Evolutionary conservation across 2,113 vertebrate genomes (phyloP).

Genomic region (Elaphurus davidianus): DNA sequence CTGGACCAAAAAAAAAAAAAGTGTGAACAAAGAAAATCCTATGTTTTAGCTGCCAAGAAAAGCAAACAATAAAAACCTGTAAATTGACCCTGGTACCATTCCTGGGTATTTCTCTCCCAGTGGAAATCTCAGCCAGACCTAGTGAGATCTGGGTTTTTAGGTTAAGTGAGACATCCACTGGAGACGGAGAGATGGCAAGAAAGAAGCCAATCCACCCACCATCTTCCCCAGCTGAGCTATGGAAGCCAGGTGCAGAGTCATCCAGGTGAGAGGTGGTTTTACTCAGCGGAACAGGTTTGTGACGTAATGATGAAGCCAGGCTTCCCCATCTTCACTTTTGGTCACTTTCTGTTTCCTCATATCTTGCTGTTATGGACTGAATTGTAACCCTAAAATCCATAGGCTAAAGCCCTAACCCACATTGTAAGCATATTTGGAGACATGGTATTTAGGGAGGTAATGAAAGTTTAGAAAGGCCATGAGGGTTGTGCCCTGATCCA

Average conservation of each 20-base stretch:
- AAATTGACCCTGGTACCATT: not conserved
- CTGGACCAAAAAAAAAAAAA: not conserved
- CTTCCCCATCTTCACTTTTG: not conserved
- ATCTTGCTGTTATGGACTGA: not conserved
- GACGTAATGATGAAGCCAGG: not conserved
- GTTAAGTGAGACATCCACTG: not conserved
- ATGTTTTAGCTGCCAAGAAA: not conserved
- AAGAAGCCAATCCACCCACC: not conserved
- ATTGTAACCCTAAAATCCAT: not conserved
- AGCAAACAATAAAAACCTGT: not conserved
- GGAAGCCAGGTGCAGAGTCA: not conserved
- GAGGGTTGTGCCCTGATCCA: not conserved
- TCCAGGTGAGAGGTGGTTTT: not conserved
- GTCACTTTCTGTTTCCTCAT: not conserved
- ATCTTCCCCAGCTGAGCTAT: not conserved
- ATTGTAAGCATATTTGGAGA: not conserved
- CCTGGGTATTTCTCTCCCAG: not conserved
- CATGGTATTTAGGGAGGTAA: not conserved
- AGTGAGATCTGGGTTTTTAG: not conserved
- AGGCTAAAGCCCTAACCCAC: not conserved
- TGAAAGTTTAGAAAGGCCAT: not conserved
- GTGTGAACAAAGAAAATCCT: conserved; percentile 10
- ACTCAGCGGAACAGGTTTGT: not conserved
- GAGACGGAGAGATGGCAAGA: not conserved
- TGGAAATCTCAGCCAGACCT: not conserved